A percentile compares a stretch with the other conserved stretches of the same genome.
Evolutionary conservation across 2,888 invertebrate genomes (phyloP).

Genomic region (Barypeithes pellucidus): DNA sequence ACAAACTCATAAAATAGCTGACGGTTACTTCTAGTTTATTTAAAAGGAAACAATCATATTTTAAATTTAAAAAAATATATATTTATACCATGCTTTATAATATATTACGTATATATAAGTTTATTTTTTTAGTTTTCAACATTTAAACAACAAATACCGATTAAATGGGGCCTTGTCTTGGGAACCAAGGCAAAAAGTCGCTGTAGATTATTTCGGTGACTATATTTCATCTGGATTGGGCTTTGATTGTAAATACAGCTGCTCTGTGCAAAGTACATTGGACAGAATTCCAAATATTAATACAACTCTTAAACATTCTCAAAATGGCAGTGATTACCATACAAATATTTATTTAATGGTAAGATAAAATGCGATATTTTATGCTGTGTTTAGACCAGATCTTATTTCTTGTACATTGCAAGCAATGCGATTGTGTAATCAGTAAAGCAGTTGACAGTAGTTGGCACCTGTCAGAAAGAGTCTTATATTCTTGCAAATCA

Average conservation of each 20-base stretch:
- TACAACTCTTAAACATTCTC: slow-evolving; percentile 74
- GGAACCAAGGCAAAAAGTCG: slow-evolving; percentile 76
- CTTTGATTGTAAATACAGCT: slow-evolving; percentile 72
- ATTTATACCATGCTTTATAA: too few species aligned
- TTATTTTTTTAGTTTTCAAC: slow-evolving; percentile 72
- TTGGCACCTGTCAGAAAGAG: too few species aligned
- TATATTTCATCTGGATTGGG: slow-evolving; percentile 69
- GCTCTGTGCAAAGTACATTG: slow-evolving; percentile 75
- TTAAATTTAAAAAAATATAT: too few species aligned
- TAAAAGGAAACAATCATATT: too few species aligned
- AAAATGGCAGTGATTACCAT: slow-evolving; percentile 72
- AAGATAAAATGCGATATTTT: slow-evolving; percentile 51
- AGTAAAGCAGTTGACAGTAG: too few species aligned
- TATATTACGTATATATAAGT: too few species aligned
- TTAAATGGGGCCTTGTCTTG: slow-evolving; percentile 75
- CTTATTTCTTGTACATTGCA: too few species aligned
- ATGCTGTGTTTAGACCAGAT: neutral
- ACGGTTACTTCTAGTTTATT: too few species aligned
- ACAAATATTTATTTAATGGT: slow-evolving; percentile 73
- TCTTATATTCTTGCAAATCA: too few species aligned
- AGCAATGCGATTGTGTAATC: too few species aligned
- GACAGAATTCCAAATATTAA: slow-evolving; percentile 75
- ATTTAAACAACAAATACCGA: slow-evolving; percentile 71
- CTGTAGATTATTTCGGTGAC: slow-evolving; percentile 73
- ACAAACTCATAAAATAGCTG: too few species aligned